Percentiles rank a stretch among this genome's conserved stretches.
phyloP scores from a whole-genome alignment of 92 coral and sea anemone species.

The Virgularia gustaviana region DNA sequence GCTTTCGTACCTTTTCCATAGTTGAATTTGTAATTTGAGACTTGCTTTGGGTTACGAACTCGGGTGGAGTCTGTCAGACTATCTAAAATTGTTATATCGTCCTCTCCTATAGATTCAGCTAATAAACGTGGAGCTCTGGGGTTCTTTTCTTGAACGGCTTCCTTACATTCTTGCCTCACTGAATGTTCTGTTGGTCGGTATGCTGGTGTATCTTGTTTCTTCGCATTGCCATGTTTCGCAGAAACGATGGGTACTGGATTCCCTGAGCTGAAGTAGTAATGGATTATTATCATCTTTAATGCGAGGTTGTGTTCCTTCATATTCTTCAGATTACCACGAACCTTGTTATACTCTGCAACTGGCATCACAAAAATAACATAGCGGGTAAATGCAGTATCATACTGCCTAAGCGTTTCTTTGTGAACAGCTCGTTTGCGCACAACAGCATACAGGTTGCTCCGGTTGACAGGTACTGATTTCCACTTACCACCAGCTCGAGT shows the following conservation, averaged over 20 bases:
- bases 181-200: slow-evolving; percentile 48
- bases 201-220: slow-evolving; percentile 3
- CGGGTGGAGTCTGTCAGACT: slow-evolving; percentile 5
- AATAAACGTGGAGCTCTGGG: slow-evolving; percentile 41
- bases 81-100: slow-evolving; percentile 9
- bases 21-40: slow-evolving; percentile 28
- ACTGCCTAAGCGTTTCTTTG: slow-evolving; percentile 20
- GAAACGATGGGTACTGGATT: slow-evolving; percentile 2
- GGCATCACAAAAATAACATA: slow-evolving; percentile 38
- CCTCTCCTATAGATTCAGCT: slow-evolving; percentile 37
- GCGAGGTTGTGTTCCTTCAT: slow-evolving; percentile 28
- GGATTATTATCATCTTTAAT: slow-evolving; percentile 27
- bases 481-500: slow-evolving; percentile 7
- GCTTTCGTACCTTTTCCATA: slow-evolving; percentile 6
- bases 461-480: slow-evolving; percentile 10
- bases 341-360: slow-evolving; percentile 34
- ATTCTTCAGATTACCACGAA: slow-evolving; percentile 36
- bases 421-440: slow-evolving; percentile 38
- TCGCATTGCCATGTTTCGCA: slow-evolving; percentile 42
- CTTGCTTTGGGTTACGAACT: slow-evolving; percentile 44
- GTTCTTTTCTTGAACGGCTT: slow-evolving; percentile 16
- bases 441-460: slow-evolving; percentile 29
- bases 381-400: slow-evolving; percentile 37
- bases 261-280: slow-evolving; percentile 30
- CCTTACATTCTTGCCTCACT: slow-evolving; percentile 37